Conservation (phyloP, 2,797 vertebrate genomes). For the Dendrocincla fuliginosa region DNA sequence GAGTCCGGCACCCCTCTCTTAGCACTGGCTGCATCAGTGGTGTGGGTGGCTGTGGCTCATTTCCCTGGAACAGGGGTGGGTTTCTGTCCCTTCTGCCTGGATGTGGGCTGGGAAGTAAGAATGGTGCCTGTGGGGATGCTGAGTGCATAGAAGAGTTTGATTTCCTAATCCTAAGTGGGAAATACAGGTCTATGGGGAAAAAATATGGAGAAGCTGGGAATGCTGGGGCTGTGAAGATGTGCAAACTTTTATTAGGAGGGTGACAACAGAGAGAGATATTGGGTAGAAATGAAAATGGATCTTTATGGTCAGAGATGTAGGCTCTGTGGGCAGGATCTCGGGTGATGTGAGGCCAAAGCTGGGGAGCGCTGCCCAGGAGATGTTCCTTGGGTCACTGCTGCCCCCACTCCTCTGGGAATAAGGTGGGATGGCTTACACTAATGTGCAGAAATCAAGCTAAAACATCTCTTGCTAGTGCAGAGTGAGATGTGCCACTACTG, state of each 20-base stretch:
- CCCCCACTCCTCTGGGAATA: not conserved
- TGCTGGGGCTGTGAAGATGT: fast-evolving
- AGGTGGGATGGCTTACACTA: not conserved
- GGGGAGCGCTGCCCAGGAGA: fast-evolving
- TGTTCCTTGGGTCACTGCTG: not conserved
- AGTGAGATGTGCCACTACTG: fast-evolving
- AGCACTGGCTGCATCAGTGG: fast-evolving
- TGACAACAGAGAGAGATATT: not conserved
- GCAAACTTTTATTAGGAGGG: not conserved
- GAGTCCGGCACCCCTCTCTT: not conserved
- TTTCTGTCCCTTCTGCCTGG: not conserved
- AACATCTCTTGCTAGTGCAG: not conserved
- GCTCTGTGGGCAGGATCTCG: not conserved
- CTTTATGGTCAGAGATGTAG: not conserved
- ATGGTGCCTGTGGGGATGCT: not conserved
- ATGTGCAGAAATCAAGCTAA: not conserved
- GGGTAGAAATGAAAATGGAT: not conserved
- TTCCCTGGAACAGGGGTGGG: not conserved
- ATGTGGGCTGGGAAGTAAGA: not conserved
- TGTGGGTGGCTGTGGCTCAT: not conserved
- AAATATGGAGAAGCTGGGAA: not conserved
- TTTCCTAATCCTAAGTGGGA: not conserved
- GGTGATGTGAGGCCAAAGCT: fast-evolving
- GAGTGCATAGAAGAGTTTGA: fast-evolving
- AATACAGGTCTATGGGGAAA: not conserved